A percentile compares a stretch with the other conserved stretches of the same genome.
phyloP scores from a whole-genome alignment of 2,888 invertebrate species.

The Trachelus tabidus region DNA sequence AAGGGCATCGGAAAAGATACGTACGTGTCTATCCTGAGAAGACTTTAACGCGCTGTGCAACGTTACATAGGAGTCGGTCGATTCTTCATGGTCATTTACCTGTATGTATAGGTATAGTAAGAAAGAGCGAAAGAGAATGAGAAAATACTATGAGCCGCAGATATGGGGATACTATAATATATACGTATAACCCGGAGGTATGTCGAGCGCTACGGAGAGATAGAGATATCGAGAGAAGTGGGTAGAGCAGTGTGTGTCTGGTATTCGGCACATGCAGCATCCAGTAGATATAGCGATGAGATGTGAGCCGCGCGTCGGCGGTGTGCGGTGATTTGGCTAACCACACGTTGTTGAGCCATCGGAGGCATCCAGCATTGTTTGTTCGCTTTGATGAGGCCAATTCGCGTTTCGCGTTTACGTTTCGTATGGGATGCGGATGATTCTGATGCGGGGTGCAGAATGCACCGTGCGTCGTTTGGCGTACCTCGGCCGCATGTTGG shows the following conservation, averaged over 20 bases:
- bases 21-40: not conserved
- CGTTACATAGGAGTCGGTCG: not conserved
- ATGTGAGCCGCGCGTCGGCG: slow-evolving; percentile 15
- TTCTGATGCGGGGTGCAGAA: slow-evolving; percentile 14
- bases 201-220: slow-evolving; percentile 5
- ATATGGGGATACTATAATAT: not conserved
- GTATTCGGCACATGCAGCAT: slow-evolving; percentile 18
- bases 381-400: slow-evolving; percentile 66
- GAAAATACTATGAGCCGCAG: not conserved
- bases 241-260: not conserved
- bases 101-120: not conserved
- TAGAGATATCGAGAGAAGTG: not conserved
- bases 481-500: slow-evolving; percentile 24
- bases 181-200: not conserved
- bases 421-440: slow-evolving; percentile 32
- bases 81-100: not conserved
- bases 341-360: slow-evolving; percentile 64
- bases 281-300: slow-evolving; percentile 10
- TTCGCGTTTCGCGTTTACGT: slow-evolving; percentile 55
- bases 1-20: not conserved
- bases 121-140: not conserved
- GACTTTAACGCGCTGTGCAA: not conserved
- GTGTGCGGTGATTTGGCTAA: slow-evolving; percentile 63
- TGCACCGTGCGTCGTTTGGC: slow-evolving; percentile 16
- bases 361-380: slow-evolving; percentile 63